Percentiles rank a stretch among this genome's conserved stretches.
phyloP scores from a whole-genome alignment of 2,797 vertebrate species.

The Discoglossus pictus region DNA sequence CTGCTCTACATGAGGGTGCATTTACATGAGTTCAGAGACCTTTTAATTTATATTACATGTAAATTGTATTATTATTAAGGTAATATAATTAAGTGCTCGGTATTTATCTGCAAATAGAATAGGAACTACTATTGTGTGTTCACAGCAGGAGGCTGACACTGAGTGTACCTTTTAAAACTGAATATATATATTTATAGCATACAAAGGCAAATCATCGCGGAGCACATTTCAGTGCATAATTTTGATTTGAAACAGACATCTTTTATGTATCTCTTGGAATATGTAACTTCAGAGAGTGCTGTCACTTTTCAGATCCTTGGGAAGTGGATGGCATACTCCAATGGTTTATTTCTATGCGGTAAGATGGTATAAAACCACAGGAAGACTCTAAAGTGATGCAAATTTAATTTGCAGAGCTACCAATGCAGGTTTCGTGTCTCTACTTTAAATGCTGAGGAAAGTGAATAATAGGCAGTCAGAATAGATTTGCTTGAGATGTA shows the following conservation, averaged over 20 bases:
- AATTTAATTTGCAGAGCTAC: constrained; percentile 44
- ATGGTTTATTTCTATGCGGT: constrained; percentile 47
- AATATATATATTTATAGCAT: constrained; percentile 25
- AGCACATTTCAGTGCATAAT: constrained; percentile 36
- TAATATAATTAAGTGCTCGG: no score
- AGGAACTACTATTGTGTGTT: no score
- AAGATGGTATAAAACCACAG: constrained; percentile 45
- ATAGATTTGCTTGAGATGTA: constrained; percentile 21
- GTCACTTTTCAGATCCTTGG: constrained; percentile 40
- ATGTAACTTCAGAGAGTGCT: constrained; percentile 45
- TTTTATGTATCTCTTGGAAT: constrained; percentile 48
- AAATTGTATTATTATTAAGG: no score
- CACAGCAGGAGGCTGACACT: no score
- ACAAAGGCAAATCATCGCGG: constrained; percentile 19
- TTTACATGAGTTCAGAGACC: no score
- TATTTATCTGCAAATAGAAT: no score
- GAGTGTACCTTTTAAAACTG: constrained; percentile 25
- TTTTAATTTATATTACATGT: no score
- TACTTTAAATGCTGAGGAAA: constrained; percentile 36
- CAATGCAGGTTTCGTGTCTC: constrained; percentile 39
- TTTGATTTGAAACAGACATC: constrained; percentile 45
- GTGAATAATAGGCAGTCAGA: constrained; percentile 35
- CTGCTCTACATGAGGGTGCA: no score
- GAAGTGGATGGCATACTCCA: constrained; percentile 36
- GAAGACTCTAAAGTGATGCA: constrained; percentile 40